phyloP scores from a whole-genome alignment of 1,140 invertebrate genomes.

The Bicyclus anynana region DNA sequence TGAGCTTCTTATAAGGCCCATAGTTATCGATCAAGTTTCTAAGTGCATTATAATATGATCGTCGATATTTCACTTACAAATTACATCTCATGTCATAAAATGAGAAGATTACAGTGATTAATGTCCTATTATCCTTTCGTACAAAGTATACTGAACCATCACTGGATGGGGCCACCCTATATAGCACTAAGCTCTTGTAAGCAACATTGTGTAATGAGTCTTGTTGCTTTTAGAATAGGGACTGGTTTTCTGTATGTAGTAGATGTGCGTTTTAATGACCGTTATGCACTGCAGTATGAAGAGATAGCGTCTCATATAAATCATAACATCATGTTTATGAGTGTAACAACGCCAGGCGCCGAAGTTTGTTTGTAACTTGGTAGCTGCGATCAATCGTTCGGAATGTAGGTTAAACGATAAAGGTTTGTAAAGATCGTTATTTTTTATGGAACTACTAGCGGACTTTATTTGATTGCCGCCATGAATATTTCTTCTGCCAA shows the following conservation, averaged over 20 bases:
- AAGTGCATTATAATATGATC: neutral
- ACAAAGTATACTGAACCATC: neutral
- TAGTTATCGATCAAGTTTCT: neutral
- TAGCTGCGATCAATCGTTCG: slow-evolving; percentile 8
- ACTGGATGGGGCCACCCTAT: neutral
- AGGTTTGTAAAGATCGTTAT: neutral
- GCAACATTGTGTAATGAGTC: neutral
- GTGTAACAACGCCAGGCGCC: slow-evolving; percentile 17
- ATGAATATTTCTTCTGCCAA: too few species aligned
- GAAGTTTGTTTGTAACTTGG: slow-evolving; percentile 20
- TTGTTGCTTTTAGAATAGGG: neutral
- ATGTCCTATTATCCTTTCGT: neutral
- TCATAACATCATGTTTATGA: slow-evolving; percentile 26
- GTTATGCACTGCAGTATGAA: slow-evolving; percentile 9
- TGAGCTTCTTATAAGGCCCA: too few species aligned
- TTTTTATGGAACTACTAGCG: neutral
- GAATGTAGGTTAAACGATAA: slow-evolving; percentile 15
- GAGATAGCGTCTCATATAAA: slow-evolving; percentile 14
- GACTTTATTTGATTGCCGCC: too few species aligned
- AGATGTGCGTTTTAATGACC: slow-evolving; percentile 2
- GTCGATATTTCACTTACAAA: neutral
- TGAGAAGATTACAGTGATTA: neutral
- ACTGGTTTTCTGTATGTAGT: neutral
- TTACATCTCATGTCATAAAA: neutral
- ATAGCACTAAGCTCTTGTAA: neutral